These are phyloP conservation scores for Linepithema humile DNA, from an alignment of 1,140 invertebrate genomes.

Conservation along the genomic window DNA sequence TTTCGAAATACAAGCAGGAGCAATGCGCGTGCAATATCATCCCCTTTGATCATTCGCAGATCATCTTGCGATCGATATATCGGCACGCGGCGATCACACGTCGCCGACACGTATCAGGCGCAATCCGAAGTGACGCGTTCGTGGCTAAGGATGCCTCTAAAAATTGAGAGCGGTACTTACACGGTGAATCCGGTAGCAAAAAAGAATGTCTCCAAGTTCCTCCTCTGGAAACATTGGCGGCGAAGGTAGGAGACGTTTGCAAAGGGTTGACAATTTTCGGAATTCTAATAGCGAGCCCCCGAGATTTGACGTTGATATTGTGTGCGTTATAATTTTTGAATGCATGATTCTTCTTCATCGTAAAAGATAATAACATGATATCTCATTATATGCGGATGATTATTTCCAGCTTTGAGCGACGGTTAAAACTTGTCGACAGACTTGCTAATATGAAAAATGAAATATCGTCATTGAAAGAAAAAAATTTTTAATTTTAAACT, in stretches of 20 bases:
- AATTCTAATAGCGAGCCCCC: neutral
- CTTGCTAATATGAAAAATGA: no score
- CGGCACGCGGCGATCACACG: neutral
- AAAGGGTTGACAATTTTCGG: neutral
- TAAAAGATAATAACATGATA: neutral
- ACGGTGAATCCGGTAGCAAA: constrained; percentile 80
- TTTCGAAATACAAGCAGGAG: constrained; percentile 7
- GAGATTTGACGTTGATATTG: neutral
- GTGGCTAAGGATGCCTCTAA: constrained; percentile 78
- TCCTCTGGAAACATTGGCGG: constrained; percentile 82
- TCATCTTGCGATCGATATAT: constrained; percentile 45
- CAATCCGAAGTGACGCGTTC: constrained; percentile 29
- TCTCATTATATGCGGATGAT: no score
- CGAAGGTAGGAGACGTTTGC: constrained; percentile 76
- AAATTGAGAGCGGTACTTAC: constrained; percentile 82
- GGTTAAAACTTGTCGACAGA: no score
- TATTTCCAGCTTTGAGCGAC: no score
- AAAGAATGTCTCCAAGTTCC: constrained; percentile 79
- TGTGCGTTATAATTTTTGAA: neutral
- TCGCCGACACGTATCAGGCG: constrained; percentile 13
- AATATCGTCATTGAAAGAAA: no score
- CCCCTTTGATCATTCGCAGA: constrained; percentile 23
- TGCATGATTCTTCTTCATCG: constrained; percentile 6
- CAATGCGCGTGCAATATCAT: constrained; percentile 41
- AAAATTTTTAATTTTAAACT: no score